phyloP scores from a whole-genome alignment of 2,888 invertebrate genomes.

The Oligia latruncula region DNA sequence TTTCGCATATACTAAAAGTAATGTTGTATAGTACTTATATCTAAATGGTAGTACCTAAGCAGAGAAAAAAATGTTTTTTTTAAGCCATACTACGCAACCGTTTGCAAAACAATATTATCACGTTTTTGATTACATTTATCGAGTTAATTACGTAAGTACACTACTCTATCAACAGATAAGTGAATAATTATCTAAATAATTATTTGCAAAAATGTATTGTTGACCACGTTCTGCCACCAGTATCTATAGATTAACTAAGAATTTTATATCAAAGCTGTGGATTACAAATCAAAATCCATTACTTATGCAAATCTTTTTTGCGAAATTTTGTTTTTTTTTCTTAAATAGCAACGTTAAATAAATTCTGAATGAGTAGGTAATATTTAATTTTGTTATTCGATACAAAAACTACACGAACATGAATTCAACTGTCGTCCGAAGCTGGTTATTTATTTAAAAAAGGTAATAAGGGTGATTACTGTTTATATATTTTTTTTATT shows the following conservation, averaged over 20 bases:
- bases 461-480: too few relatives aligned
- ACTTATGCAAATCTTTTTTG: conserved; percentile 15
- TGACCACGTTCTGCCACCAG: conserved; percentile 36
- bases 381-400: conserved; percentile 8
- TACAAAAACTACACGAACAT: background rate
- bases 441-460: too few relatives aligned
- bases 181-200: conserved; percentile 44
- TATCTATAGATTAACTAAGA: conserved; percentile 34
- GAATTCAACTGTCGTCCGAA: background rate
- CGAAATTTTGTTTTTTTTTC: background rate
- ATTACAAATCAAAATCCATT: conserved; percentile 8
- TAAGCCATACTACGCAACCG: conserved; percentile 12
- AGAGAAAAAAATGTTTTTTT: too few relatives aligned
- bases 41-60: background rate
- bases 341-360: background rate
- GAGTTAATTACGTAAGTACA: conserved; percentile 40
- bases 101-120: conserved; percentile 49
- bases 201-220: conserved; percentile 25
- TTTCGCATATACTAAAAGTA: too few relatives aligned
- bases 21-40: too few relatives aligned
- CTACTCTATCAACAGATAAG: conserved; percentile 51
- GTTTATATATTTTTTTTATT: background rate
- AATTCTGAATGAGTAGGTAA: background rate
- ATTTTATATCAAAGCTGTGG: conserved; percentile 15
- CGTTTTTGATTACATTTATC: conserved; percentile 45